Conservation (phyloP, 1,140 invertebrate genomes). For the Calliphora vicina region DNA sequence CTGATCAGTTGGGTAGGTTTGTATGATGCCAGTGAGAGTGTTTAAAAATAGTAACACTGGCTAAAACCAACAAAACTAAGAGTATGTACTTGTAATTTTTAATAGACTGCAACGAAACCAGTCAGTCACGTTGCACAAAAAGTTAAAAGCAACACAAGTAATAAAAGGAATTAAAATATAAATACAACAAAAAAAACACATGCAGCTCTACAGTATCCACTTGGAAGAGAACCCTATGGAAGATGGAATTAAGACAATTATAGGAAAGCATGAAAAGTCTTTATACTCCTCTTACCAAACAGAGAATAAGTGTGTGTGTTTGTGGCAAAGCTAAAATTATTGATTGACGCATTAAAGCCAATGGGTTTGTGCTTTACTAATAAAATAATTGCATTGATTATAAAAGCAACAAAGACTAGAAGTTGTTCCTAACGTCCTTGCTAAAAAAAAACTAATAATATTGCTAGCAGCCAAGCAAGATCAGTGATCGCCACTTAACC, state of each 20-base stretch:
- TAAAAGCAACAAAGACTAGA: slow-evolving; percentile 44
- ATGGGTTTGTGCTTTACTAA: slow-evolving; percentile 46
- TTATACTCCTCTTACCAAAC: no score
- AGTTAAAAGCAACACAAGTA: not conserved
- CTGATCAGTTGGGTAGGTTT: not conserved
- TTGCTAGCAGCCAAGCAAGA: no score
- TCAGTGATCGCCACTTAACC: no score
- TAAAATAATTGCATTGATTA: slow-evolving; percentile 33
- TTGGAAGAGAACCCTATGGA: no score
- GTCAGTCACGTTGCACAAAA: not conserved
- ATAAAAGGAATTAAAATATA: not conserved
- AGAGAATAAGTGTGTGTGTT: not conserved
- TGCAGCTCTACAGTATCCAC: not conserved
- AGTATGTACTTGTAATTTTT: not conserved
- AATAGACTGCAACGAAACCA: slow-evolving; percentile 2
- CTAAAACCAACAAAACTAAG: not conserved
- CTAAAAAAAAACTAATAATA: not conserved
- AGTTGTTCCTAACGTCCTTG: slow-evolving; percentile 58
- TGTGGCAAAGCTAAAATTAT: slow-evolving; percentile 42
- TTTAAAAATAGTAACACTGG: not conserved
- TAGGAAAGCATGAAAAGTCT: no score
- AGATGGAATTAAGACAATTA: no score
- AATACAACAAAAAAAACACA: not conserved
- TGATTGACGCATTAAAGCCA: slow-evolving; percentile 58
- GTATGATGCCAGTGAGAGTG: not conserved